phyloP scores from a whole-genome alignment of 2,888 invertebrate genomes.

The Tipula confusa region DNA sequence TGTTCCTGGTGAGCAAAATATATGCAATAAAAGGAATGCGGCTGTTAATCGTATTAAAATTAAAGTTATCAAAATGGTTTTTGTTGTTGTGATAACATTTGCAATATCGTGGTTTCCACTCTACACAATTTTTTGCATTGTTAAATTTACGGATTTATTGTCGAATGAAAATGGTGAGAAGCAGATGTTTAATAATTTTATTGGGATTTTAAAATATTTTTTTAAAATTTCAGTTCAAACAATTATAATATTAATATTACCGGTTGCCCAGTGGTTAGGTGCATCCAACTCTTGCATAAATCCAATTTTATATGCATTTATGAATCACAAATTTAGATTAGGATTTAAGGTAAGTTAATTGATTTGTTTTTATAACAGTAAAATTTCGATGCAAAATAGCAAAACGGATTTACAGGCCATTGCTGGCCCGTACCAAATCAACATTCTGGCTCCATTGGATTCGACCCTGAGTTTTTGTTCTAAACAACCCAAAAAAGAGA shows the following conservation, averaged over 20 bases:
- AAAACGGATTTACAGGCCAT: no score
- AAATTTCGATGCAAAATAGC: no score
- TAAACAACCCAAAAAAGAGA: no score
- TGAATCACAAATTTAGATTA: slow-evolving; percentile 54
- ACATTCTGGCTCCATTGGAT: no score
- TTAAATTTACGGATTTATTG: slow-evolving; percentile 42
- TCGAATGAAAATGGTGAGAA: slow-evolving; percentile 33
- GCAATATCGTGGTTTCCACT: slow-evolving; percentile 55
- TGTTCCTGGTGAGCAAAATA: slow-evolving; percentile 49
- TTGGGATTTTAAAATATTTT: background rate
- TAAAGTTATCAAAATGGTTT: slow-evolving; percentile 51
- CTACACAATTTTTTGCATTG: slow-evolving; percentile 50
- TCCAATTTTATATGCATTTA: slow-evolving; percentile 56
- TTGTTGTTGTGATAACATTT: slow-evolving; percentile 54
- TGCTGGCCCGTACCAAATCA: no score
- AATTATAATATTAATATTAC: slow-evolving; percentile 45
- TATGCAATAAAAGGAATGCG: slow-evolving; percentile 37
- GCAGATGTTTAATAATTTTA: background rate
- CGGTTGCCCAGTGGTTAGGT: slow-evolving; percentile 54
- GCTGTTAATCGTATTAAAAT: slow-evolving; percentile 39
- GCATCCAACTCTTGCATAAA: slow-evolving; percentile 56
- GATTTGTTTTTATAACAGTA: background rate
- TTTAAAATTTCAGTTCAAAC: slow-evolving; percentile 32
- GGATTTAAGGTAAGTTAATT: slow-evolving; percentile 50
- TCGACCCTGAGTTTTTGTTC: no score